A percentile compares a stretch with the other conserved stretches of the same genome.
phyloP scores from a whole-genome alignment of 2,113 vertebrate species.

The Corynorhinus townsendii region DNA sequence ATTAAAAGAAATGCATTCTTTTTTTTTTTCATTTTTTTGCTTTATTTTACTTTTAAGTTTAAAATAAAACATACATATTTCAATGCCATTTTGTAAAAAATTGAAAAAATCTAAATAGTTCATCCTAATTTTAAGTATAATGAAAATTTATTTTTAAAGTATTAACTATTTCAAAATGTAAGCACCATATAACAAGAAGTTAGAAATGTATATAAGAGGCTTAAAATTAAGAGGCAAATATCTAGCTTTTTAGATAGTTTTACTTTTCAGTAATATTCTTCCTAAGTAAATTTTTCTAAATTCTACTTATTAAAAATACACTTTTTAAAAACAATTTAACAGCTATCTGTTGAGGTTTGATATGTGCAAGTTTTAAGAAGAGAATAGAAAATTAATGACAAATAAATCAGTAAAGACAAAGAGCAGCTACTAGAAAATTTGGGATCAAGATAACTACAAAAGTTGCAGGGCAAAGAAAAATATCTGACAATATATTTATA shows the following conservation, averaged over 20 bases:
- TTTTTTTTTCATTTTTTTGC: not conserved
- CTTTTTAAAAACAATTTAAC: not conserved
- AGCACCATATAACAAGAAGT: not conserved
- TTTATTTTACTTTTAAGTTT: not conserved
- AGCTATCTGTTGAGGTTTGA: not conserved
- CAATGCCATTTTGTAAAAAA: not conserved
- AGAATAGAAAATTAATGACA: not conserved
- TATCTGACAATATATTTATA: not conserved
- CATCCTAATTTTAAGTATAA: not conserved
- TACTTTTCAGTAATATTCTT: not conserved
- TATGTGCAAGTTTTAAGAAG: not conserved
- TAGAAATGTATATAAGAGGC: not conserved
- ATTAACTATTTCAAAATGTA: constrained; percentile 5
- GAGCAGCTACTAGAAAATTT: not conserved
- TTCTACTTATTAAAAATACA: not conserved
- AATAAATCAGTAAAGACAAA: not conserved
- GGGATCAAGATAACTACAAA: not conserved
- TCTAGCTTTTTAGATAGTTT: not conserved
- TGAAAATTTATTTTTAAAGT: not conserved
- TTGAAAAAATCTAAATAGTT: not conserved
- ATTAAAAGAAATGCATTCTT: not conserved
- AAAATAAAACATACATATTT: not conserved
- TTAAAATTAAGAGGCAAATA: not conserved
- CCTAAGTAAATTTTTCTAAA: not conserved
- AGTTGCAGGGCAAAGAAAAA: not conserved